phyloP scores from a whole-genome alignment of 1,140 invertebrate genomes.

The Maniola jurtina region DNA sequence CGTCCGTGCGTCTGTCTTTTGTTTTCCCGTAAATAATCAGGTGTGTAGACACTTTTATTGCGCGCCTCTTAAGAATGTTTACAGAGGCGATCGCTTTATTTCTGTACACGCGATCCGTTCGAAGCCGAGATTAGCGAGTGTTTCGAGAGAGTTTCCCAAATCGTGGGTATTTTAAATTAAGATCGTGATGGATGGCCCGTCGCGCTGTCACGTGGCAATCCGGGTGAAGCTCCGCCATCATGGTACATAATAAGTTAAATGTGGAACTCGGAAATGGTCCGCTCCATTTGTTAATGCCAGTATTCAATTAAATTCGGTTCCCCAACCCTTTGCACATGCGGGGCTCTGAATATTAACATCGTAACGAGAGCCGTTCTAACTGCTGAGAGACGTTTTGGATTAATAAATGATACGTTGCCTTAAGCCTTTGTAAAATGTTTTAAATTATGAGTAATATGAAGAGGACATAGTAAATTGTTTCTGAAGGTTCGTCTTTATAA shows the following conservation, averaged over 20 bases:
- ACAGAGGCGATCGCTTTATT: conserved; percentile 53
- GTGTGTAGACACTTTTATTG: conserved; percentile 55
- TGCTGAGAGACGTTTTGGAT: conserved; percentile 33
- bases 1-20: conserved; percentile 38
- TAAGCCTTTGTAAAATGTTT: conserved; percentile 13
- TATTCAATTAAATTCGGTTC: conserved; percentile 75
- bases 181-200: conserved; percentile 73
- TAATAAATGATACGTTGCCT: conserved; percentile 27
- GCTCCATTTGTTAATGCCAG: conserved; percentile 75
- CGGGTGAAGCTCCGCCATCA: conserved; percentile 55
- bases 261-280: conserved; percentile 69
- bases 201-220: conserved; percentile 65
- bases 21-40: conserved; percentile 46
- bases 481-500: not conserved
- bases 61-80: conserved; percentile 46
- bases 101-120: conserved; percentile 49
- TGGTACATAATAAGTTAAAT: conserved; percentile 74
- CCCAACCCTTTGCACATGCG: conserved; percentile 65
- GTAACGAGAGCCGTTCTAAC: conserved; percentile 32
- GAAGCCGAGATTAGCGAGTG: conserved; percentile 60
- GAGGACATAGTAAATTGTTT: not conserved
- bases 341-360: conserved; percentile 59
- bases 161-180: conserved; percentile 75
- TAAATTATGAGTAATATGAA: conserved; percentile 31
- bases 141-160: conserved; percentile 57